Percentiles rank a stretch among this genome's conserved stretches.
These are phyloP conservation scores for Drosophila paramelanica DNA, from an alignment of 2,888 invertebrate genomes.

Conservation along the genomic window DNA sequence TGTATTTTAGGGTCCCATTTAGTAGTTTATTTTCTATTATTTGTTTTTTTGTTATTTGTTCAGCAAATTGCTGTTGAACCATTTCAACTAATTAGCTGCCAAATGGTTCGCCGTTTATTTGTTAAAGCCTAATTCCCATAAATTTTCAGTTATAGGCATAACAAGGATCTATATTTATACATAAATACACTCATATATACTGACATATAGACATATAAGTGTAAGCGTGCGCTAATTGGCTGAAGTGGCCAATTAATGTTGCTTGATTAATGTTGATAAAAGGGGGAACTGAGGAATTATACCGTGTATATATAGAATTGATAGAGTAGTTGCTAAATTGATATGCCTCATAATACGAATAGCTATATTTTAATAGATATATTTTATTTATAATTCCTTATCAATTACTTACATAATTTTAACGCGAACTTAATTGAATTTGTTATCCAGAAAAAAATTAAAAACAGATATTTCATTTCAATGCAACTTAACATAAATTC, in stretches of 20 bases:
- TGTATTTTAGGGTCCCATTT: constrained; percentile 10
- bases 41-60: constrained; percentile 43
- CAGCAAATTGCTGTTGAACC: constrained; percentile 61
- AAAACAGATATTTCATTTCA: too few species aligned
- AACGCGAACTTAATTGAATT: too few species aligned
- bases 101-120: constrained; percentile 63
- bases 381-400: too few species aligned
- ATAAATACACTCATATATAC: neutral
- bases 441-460: too few species aligned
- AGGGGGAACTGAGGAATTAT: neutral
- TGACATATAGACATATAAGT: neutral
- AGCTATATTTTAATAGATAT: neutral
- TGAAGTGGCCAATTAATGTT: too few species aligned
- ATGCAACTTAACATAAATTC: too few species aligned
- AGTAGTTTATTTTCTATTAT: neutral
- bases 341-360: neutral
- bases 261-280: too few species aligned
- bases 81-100: constrained; percentile 74
- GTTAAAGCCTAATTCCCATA: constrained; percentile 53
- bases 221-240: constrained; percentile 35
- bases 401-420: too few species aligned
- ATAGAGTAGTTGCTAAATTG: neutral
- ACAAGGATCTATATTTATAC: constrained; percentile 19
- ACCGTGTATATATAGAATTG: constrained; percentile 1
- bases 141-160: constrained; percentile 46